phyloP scores from a whole-genome alignment of 2,113 vertebrate species.

The Notechis scutatus region DNA sequence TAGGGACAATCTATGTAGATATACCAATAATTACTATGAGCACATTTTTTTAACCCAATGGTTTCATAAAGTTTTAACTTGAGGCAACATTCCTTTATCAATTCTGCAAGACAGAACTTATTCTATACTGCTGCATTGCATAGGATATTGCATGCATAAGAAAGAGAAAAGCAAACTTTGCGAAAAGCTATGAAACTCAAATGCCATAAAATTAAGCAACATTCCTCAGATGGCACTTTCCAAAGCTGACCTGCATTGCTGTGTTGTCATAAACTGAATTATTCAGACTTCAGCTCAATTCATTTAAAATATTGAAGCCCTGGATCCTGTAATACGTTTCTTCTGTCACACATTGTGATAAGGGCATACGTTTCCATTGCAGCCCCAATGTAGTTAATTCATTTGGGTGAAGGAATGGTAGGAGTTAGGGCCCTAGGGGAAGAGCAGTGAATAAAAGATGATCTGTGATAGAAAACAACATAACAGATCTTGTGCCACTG shows the following conservation, averaged over 20 bases:
- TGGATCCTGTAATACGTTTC: not conserved
- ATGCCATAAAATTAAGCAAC: not conserved
- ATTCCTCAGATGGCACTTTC: not conserved
- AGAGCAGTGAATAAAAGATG: not conserved
- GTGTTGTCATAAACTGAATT: not conserved
- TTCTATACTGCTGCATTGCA: not conserved
- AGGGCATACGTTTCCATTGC: not conserved
- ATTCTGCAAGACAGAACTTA: not conserved
- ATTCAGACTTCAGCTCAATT: not conserved
- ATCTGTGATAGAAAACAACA: not conserved
- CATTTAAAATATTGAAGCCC: not conserved
- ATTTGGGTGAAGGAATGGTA: not conserved
- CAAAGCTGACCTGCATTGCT: not conserved
- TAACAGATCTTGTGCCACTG: not conserved
- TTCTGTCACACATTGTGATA: not conserved
- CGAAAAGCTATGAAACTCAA: not conserved
- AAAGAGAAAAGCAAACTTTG: not conserved
- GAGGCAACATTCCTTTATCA: not conserved
- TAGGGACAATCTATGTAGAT: not conserved
- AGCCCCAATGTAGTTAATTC: not conserved
- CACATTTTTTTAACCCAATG: not conserved
- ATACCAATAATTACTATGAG: not conserved
- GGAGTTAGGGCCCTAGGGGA: not conserved
- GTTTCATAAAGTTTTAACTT: not conserved
- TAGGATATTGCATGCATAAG: not conserved